A percentile compares a stretch with the other conserved stretches of the same genome.
Conservation (phyloP, 2,797 vertebrate species). For the Pelodytes ibericus region DNA sequence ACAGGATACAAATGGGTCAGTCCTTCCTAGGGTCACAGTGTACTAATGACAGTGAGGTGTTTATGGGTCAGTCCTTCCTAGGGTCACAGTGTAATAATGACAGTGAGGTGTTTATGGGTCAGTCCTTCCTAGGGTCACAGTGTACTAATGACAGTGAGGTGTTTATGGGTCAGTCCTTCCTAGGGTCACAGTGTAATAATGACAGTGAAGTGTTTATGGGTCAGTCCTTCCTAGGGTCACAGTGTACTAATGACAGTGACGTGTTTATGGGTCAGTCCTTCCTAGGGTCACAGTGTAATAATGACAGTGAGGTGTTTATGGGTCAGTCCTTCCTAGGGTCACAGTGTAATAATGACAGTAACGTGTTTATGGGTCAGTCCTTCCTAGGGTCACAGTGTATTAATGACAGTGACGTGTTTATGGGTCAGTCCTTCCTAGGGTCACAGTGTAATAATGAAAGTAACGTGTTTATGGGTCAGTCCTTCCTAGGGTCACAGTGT, state of each 20-base stretch:
- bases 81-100: too few relatives aligned
- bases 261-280: background rate
- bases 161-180: background rate
- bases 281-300: background rate
- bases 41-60: background rate
- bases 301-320: background rate
- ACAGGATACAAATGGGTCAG: background rate
- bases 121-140: background rate
- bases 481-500: background rate
- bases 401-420: background rate
- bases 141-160: too few relatives aligned
- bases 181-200: background rate
- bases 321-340: background rate
- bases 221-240: background rate
- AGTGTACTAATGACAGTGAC: too few relatives aligned
- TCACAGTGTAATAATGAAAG: too few relatives aligned
- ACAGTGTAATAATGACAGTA: too few relatives aligned
- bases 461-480: background rate
- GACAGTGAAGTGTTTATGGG: background rate
- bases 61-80: background rate
- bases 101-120: background rate
- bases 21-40: too few relatives aligned
- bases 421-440: background rate
- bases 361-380: background rate
- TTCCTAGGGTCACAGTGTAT: background rate